These are phyloP conservation scores for Peromyscus leucopus DNA, from an alignment of 2,113 vertebrate genomes.

Conservation along the genomic window DNA sequence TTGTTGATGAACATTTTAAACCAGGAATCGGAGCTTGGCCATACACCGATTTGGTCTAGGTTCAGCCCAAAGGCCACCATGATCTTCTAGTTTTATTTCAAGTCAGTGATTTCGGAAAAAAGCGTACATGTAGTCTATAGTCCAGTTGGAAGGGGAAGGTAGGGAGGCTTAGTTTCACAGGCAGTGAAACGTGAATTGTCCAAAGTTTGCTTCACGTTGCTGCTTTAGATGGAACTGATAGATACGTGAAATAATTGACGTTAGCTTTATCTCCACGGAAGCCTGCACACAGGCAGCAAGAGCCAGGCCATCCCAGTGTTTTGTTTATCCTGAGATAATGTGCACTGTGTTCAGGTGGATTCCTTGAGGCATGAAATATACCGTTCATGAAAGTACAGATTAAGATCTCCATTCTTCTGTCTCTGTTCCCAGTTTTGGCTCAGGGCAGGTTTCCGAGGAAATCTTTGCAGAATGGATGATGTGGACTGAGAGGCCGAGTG, in stretches of 20 bases:
- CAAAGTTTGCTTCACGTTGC: slow-evolving; percentile 6
- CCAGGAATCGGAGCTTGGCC: slow-evolving; percentile 54
- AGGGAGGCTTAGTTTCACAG: neutral
- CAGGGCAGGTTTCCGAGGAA: slow-evolving; percentile 11
- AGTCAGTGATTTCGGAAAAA: slow-evolving; percentile 67
- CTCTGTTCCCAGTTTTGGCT: slow-evolving; percentile 1
- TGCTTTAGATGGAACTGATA: neutral
- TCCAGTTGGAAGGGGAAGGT: neutral
- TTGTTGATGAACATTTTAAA: slow-evolving; percentile 62
- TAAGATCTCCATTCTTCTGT: slow-evolving; percentile 4
- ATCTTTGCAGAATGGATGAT: slow-evolving; percentile 52
- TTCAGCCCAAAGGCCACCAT: slow-evolving; percentile 67
- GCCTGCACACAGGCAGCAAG: neutral
- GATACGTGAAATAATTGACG: neutral
- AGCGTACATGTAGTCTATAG: neutral
- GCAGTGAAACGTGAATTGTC: slow-evolving; percentile 33
- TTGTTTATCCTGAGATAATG: slow-evolving; percentile 28
- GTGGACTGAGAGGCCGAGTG: neutral
- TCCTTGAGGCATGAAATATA: neutral
- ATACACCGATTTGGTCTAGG: slow-evolving; percentile 73
- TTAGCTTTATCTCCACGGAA: slow-evolving; percentile 3
- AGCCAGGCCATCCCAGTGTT: neutral
- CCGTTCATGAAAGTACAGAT: neutral
- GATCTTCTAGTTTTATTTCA: slow-evolving; percentile 68
- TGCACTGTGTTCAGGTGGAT: neutral